Conservation (phyloP, 2,888 invertebrate species). For the Actias luna region DNA sequence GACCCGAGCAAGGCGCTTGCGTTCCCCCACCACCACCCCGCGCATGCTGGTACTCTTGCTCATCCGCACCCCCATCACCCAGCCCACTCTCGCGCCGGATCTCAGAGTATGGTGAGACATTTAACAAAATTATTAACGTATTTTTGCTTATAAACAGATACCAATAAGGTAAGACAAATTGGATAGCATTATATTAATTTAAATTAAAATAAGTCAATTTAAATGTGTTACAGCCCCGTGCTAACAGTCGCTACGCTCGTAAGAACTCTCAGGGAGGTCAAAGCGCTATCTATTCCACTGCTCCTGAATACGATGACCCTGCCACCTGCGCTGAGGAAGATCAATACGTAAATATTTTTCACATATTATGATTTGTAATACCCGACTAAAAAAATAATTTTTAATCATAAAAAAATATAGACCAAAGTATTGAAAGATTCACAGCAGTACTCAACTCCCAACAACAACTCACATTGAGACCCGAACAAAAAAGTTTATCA, state of each 20-base stretch:
- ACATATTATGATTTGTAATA: too few relatives aligned
- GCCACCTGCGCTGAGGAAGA: constrained; percentile 96
- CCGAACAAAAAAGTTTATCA: too few relatives aligned
- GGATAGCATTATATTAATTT: too few relatives aligned
- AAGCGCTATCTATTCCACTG: constrained; percentile 90
- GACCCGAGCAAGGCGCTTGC: constrained; percentile 93
- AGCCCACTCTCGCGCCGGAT: constrained; percentile 91
- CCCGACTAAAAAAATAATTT: too few relatives aligned
- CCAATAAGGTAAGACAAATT: too few relatives aligned
- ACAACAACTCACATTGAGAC: too few relatives aligned
- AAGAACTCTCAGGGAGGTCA: constrained; percentile 91
- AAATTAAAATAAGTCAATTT: neutral
- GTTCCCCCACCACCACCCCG: constrained; percentile 92
- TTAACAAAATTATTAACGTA: neutral
- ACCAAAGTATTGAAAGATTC: too few relatives aligned
- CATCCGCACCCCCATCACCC: constrained; percentile 88
- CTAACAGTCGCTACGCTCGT: constrained; percentile 86
- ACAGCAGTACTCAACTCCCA: too few relatives aligned
- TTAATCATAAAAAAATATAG: too few relatives aligned
- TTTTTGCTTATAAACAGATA: neutral
- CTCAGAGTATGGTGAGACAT: constrained; percentile 90
- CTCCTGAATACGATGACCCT: constrained; percentile 96
- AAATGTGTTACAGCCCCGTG: constrained; percentile 76
- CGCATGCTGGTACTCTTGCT: constrained; percentile 91
- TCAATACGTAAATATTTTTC: constrained; percentile 85